phyloP scores from a whole-genome alignment of 2,888 invertebrate genomes.

The Agrochola litura region DNA sequence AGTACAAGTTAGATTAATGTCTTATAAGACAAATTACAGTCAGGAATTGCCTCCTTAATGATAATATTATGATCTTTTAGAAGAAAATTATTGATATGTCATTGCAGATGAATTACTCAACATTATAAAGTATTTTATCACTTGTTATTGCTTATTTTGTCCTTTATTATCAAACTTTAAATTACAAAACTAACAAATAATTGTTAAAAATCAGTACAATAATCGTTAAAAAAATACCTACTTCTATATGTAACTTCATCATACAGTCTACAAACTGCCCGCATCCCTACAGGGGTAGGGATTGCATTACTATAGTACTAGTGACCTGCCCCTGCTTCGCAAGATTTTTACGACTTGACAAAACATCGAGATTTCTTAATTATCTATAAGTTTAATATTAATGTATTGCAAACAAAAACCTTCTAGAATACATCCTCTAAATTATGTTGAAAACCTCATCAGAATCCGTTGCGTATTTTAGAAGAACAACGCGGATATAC shows the following conservation, averaged over 20 bases:
- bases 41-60: background rate
- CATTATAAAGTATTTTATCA: background rate
- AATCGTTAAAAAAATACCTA: too few species aligned
- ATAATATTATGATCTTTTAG: background rate
- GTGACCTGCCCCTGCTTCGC: too few species aligned
- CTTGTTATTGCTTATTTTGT: background rate
- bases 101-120: conserved; percentile 1
- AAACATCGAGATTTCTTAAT: too few species aligned
- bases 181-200: background rate
- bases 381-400: too few species aligned
- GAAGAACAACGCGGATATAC: too few species aligned
- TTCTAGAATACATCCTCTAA: too few species aligned
- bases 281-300: too few species aligned
- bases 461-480: too few species aligned
- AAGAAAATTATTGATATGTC: background rate
- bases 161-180: background rate
- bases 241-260: background rate
- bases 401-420: too few species aligned
- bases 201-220: background rate
- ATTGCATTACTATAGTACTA: background rate
- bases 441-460: too few species aligned
- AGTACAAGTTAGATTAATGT: conserved; percentile 20
- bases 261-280: background rate
- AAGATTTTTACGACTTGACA: too few species aligned
- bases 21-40: conserved; percentile 2